Evolutionary conservation across 1,140 invertebrate species (phyloP).

Genomic region (Dendrolimus punctatus): DNA sequence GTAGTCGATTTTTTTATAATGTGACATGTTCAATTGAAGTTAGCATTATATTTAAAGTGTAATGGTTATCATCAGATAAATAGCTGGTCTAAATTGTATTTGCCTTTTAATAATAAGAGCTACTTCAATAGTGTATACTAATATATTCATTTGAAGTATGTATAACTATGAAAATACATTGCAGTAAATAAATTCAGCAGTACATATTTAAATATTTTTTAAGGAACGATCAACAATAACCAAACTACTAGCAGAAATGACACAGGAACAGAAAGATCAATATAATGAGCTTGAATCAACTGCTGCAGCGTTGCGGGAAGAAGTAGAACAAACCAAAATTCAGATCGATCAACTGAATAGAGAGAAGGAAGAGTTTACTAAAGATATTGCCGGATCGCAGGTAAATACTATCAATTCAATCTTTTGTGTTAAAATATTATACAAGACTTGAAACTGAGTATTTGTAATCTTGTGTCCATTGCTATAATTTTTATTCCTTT

Average conservation of each 20-base stretch:
- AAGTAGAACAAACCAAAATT: conserved; percentile 76
- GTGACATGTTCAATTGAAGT: too few species aligned
- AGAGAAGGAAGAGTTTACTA: conserved; percentile 78
- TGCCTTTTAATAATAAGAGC: too few species aligned
- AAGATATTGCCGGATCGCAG: conserved; percentile 80
- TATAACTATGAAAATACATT: too few species aligned
- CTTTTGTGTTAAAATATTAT: too few species aligned
- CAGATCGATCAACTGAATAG: conserved; percentile 76
- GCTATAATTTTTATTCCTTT: conserved; percentile 3
- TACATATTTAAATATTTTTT: conserved; percentile 5
- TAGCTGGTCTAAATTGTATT: too few species aligned
- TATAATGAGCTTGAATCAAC: conserved; percentile 74
- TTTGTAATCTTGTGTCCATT: background rate
- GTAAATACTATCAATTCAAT: conserved; percentile 18
- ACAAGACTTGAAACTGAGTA: too few species aligned
- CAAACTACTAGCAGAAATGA: conserved; percentile 71
- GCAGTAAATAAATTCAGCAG: background rate
- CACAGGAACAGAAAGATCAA: conserved; percentile 73
- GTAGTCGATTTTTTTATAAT: too few species aligned
- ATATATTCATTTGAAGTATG: too few species aligned
- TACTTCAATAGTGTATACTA: too few species aligned
- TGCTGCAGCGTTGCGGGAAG: conserved; percentile 72
- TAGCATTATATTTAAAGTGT: too few species aligned
- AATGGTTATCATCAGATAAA: too few species aligned
- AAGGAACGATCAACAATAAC: conserved; percentile 73